Percentiles rank a stretch among this genome's conserved stretches.
Evolutionary conservation across 2,888 invertebrate genomes (phyloP).

Genomic region (Drosophila kanekoi): DNA sequence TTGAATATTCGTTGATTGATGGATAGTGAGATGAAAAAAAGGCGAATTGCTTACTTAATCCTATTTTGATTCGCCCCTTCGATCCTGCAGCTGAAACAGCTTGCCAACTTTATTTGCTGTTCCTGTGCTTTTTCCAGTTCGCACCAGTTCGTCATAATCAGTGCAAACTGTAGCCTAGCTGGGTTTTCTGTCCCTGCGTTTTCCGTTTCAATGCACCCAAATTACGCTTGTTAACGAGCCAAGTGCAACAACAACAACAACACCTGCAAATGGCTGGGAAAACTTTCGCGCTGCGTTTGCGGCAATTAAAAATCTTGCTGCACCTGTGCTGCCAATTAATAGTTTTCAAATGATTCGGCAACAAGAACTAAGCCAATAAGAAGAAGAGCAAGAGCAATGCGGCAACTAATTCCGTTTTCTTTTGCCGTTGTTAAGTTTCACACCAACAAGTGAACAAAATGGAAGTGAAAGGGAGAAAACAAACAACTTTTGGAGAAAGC

Average conservation of each 20-base stretch:
- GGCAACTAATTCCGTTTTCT: constrained; percentile 20
- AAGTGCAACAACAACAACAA: constrained; percentile 27
- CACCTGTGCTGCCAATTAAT: constrained; percentile 71
- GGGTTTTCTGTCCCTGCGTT: constrained; percentile 41
- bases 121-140: background rate
- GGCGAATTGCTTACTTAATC: constrained; percentile 23
- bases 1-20: constrained; percentile 51
- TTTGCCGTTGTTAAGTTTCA: constrained; percentile 12
- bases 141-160: constrained; percentile 29
- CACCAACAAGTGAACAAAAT: constrained; percentile 22
- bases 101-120: background rate
- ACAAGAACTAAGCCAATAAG: constrained; percentile 27
- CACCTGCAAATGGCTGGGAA: constrained; percentile 21
- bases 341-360: constrained; percentile 58
- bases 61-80: constrained; percentile 9
- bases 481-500: background rate
- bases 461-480: too few species aligned
- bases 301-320: constrained; percentile 59
- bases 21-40: constrained; percentile 14
- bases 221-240: constrained; percentile 54
- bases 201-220: constrained; percentile 64
- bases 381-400: constrained; percentile 14
- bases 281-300: constrained; percentile 60
- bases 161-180: constrained; percentile 12
- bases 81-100: background rate